Conservation (phyloP, 2,113 vertebrate species). For the Nothocercus nigrocapillus region DNA sequence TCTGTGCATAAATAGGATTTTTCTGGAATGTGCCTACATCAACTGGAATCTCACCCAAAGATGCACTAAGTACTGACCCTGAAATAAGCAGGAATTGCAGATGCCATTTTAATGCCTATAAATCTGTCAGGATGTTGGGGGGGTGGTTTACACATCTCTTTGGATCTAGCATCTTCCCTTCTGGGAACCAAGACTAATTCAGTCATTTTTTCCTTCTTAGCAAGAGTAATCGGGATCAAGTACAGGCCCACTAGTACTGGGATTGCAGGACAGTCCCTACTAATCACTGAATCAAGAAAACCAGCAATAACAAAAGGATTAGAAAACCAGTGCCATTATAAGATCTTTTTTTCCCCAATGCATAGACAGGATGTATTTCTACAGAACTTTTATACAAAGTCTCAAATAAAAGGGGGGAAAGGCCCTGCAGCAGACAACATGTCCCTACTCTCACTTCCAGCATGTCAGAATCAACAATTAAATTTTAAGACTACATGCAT, state of each 20-base stretch:
- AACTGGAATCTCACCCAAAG: background rate
- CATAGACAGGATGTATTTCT: background rate
- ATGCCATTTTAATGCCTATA: background rate
- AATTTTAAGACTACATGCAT: background rate
- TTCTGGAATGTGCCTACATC: background rate
- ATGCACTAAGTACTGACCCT: background rate
- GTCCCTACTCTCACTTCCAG: background rate
- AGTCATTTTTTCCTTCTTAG: background rate
- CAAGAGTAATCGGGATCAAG: background rate
- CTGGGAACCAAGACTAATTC: background rate
- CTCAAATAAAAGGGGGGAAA: background rate
- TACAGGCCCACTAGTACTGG: background rate
- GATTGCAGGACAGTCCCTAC: background rate
- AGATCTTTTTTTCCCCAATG: background rate
- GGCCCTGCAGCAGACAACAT: background rate
- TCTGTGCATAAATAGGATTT: fast-evolving
- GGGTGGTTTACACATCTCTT: background rate
- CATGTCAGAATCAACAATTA: background rate
- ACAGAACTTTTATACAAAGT: background rate
- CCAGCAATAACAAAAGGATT: background rate
- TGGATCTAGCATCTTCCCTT: background rate
- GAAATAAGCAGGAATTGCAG: background rate
- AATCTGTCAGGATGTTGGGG: background rate
- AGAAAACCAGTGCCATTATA: background rate
- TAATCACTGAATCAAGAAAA: background rate